These are phyloP conservation scores for Idaea biselata DNA, from an alignment of 2,888 invertebrate genomes.

Conservation along the genomic window DNA sequence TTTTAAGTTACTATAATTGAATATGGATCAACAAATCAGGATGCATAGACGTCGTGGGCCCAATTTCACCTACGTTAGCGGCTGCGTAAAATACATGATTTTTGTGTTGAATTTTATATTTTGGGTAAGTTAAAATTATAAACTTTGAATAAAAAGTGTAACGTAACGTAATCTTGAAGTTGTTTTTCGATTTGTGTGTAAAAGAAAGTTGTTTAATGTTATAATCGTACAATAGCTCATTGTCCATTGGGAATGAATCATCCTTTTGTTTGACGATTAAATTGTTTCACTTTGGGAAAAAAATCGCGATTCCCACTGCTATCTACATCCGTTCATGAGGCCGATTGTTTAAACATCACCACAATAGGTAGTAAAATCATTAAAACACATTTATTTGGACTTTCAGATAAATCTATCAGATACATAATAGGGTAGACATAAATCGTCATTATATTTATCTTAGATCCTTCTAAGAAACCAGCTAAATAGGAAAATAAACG, in stretches of 20 bases:
- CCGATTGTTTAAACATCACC: not conserved
- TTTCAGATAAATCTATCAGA: too few species aligned
- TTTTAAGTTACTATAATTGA: not conserved
- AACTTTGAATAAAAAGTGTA: conserved; percentile 1
- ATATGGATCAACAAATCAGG: conserved; percentile 42
- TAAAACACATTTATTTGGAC: not conserved
- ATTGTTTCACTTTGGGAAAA: not conserved
- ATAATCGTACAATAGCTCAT: not conserved
- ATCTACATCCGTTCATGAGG: conserved; percentile 19
- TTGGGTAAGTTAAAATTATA: conserved; percentile 85
- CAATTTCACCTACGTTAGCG: conserved; percentile 90
- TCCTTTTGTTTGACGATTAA: not conserved
- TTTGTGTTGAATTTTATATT: conserved; percentile 94
- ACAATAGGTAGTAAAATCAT: not conserved
- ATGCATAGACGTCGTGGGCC: conserved; percentile 84
- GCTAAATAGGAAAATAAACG: too few species aligned
- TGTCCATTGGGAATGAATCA: conserved; percentile 1
- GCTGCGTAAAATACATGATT: conserved; percentile 94
- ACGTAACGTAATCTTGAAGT: not conserved
- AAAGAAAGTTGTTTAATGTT: not conserved
- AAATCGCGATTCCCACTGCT: not conserved
- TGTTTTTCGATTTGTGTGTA: not conserved
- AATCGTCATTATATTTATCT: too few species aligned
- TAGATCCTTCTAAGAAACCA: too few species aligned
- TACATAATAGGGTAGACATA: too few species aligned